Evolutionary conservation across 2,797 vertebrate genomes (phyloP), one percentile per base, ranked within the genome.

Genomic region (Scleropages formosus): DNA sequence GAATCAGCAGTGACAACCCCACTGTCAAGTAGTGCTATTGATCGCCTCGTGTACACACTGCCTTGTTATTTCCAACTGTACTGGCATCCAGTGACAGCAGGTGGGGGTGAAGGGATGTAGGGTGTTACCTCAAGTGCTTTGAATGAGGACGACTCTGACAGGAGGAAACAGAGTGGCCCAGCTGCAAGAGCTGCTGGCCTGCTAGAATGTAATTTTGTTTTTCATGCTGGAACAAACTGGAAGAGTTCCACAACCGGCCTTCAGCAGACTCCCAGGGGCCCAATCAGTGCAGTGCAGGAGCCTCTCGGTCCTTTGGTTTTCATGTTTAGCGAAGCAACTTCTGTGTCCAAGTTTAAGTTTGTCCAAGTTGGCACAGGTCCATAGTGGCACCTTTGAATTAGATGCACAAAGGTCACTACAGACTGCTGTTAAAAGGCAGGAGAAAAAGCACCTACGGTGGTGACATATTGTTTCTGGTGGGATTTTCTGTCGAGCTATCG

Each of bases 161-260:
- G 73, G 61, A 31, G 20, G 46, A 71, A 31, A 44, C 24, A 11
- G n/a, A 69, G 56, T 27, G 15, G 53, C 22, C 75, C 60, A 72
- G 74, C 60, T 51, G 67, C 39, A 49, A 70, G 49, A 24, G n/a
- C 16, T 26, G 16, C 22, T 7, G 24, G 70, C 27, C 68, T 62
- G 66, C 39, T 59, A 73, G 76, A 80, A 83, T 84, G 71, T 81
- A 8, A 18, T 64, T 10, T 18, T 1, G 53, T 64, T 39, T 81
- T 80, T 78, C 62, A 27, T 79, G 76, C 53, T 75, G 58, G 49
- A 73, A 82, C 73, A 81, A 82, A 82, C 82, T 84, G 84, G 84
- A 85, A 75, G 69, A 69, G 67, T 68, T 74, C 67, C 75, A 62
- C 63, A 62, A 62, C 59, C n/a, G 58, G 39, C 13, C 72, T 67